Conservation (phyloP, 1,140 invertebrate species). For the Tetramorium alpestre region DNA sequence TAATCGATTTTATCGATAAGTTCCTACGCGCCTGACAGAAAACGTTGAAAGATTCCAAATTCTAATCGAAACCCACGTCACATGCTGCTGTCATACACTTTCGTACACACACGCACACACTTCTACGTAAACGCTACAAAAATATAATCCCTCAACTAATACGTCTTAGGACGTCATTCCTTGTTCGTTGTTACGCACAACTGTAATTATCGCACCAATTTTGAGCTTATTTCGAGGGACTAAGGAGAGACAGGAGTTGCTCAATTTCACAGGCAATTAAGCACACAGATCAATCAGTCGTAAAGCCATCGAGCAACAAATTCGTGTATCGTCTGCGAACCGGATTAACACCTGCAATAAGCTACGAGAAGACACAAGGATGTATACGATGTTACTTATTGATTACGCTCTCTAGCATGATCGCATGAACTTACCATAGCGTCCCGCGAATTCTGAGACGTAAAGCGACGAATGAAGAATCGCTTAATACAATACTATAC, state of each 20-base stretch:
- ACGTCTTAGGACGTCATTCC: background rate
- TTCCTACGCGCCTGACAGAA: slow-evolving; percentile 11
- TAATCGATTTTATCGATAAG: background rate
- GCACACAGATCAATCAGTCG: slow-evolving; percentile 39
- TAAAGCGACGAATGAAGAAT: slow-evolving; percentile 9
- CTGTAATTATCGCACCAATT: background rate
- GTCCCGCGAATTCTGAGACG: background rate
- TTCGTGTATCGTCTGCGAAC: background rate
- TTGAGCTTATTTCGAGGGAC: background rate
- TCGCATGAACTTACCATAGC: slow-evolving; percentile 64
- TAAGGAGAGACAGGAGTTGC: background rate
- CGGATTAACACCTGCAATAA: slow-evolving; percentile 23
- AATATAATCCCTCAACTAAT: background rate
- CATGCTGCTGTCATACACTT: background rate
- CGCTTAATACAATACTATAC: background rate
- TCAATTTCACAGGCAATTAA: slow-evolving; percentile 60
- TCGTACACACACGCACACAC: background rate
- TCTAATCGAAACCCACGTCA: slow-evolving; percentile 1
- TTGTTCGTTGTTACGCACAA: background rate
- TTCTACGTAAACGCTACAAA: background rate
- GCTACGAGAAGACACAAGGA: background rate
- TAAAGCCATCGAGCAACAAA: slow-evolving; percentile 52
- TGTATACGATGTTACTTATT: slow-evolving; percentile 26
- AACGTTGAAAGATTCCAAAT: background rate
- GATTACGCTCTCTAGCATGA: slow-evolving; percentile 11